Percentiles rank a stretch among this genome's conserved stretches.
phyloP scores from a whole-genome alignment of 2,113 vertebrate species.

The Pycnonotus jocosus region DNA sequence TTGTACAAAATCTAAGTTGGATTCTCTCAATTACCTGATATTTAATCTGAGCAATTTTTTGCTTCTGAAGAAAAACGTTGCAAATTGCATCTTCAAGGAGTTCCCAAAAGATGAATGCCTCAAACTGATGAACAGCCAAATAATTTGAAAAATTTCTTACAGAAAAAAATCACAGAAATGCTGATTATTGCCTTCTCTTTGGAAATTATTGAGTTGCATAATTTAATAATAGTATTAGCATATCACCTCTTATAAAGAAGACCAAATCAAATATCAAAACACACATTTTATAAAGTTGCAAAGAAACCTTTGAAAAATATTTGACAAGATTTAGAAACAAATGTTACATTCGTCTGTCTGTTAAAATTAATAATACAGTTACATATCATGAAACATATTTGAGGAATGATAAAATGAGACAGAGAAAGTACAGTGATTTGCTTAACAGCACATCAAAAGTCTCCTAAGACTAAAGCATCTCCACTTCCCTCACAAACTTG shows the following conservation, averaged over 20 bases:
- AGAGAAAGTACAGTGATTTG: background rate
- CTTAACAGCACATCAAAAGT: background rate
- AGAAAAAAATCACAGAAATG: background rate
- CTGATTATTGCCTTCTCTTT: background rate
- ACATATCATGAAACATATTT: background rate
- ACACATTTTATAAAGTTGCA: background rate
- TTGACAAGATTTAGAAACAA: background rate
- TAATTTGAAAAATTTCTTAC: background rate
- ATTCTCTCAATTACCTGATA: background rate
- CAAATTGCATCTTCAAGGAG: background rate
- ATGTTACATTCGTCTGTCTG: background rate
- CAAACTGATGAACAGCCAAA: background rate
- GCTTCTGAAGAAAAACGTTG: conserved; percentile 1
- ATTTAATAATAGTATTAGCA: background rate
- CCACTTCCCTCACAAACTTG: background rate
- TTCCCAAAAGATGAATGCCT: background rate
- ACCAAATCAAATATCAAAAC: background rate
- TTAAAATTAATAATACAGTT: background rate
- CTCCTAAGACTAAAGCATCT: background rate
- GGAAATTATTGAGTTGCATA: background rate
- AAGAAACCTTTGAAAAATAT: background rate
- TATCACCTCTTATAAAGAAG: background rate
- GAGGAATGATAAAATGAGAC: background rate
- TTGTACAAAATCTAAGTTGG: background rate
- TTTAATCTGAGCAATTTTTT: background rate